Evolutionary conservation across 35 echinoderm and acorn worm species (phyloP), one percentile per base, ranked within the genome.

Genomic region (Chiridota heheva): DNA sequence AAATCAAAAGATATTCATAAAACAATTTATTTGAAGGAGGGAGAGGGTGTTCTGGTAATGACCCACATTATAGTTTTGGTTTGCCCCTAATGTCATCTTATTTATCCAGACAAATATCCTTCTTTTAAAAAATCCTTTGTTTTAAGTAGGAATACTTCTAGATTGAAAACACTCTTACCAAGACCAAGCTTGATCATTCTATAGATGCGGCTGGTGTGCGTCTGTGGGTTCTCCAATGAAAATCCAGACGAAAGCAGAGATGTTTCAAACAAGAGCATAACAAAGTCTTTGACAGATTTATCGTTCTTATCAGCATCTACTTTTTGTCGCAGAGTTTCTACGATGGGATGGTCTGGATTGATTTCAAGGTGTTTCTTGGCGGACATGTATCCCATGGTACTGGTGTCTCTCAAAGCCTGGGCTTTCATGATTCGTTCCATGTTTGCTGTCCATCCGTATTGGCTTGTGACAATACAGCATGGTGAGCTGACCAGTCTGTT

Each of bases 401-500:
- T 98, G 56, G 85, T 98, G 75, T 98, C 95, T 16, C 95, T 41
- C 1, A 98, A 81, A 5, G 95, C 95, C 49, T 98, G 95, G 5
- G 95, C 95, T 70, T 92, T 98, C 95, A 98, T 98, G 84, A 98
- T 98, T 15, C 95, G 72, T 51, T 98, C 95, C 95, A 98, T 98
- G 89, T 98, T 98, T 29, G 95, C 95, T 30, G 89, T 92, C 95
- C 95, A 98, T 20, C 95, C 95, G 42, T 91, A 98, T 76, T 91
- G 89, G 67, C 95, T 91, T 35, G 95, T 98, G 10, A 98, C 95
- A 44, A 98, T 98, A 63, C 95, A 98, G 70, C 95, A 98, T 12
- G 95, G 95, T 13, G 95, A 98, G 2, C 48, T 67, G 18, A 91
- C 89, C 5, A 98, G 70, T 44, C 95, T 91, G 84, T 86, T 92